phyloP scores from a whole-genome alignment of 2,797 vertebrate species.

The Echiichthys vipera region DNA sequence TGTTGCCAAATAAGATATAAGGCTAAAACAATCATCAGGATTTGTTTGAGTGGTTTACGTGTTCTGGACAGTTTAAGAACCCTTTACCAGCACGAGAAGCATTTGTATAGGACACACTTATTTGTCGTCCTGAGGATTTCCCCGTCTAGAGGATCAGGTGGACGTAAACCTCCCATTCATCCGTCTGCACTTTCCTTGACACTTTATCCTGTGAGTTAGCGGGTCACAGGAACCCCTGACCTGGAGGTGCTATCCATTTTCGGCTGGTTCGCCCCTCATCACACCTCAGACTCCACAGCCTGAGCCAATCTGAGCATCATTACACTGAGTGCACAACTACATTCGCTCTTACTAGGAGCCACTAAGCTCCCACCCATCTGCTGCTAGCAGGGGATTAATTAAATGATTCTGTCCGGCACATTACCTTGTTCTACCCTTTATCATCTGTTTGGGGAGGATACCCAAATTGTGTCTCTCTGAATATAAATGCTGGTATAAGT shows the following conservation, averaged over 20 bases:
- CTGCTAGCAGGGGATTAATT: constrained; percentile 71
- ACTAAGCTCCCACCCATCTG: constrained; percentile 72
- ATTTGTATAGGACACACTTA: not conserved
- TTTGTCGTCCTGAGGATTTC: constrained; percentile 26
- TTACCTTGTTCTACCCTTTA: constrained; percentile 64
- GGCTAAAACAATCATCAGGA: not conserved
- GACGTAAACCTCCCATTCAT: constrained; percentile 22
- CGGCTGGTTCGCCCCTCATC: constrained; percentile 9
- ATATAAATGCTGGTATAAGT: no score
- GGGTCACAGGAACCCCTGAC: constrained; percentile 34
- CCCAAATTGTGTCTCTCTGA: no score
- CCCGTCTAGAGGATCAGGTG: constrained; percentile 33
- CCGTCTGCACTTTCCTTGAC: constrained; percentile 38
- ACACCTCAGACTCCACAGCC: constrained; percentile 22
- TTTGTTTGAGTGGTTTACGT: not conserved
- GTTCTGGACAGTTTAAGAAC: not conserved
- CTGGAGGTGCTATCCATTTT: constrained; percentile 59
- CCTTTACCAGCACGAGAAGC: not conserved
- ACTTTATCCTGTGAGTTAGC: constrained; percentile 13
- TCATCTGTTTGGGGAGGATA: constrained; percentile 36
- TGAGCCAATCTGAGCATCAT: constrained; percentile 51
- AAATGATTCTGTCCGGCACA: constrained; percentile 58
- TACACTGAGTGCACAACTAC: constrained; percentile 69
- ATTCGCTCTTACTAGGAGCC: constrained; percentile 66
- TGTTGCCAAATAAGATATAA: not conserved